Percentiles rank a stretch among this genome's conserved stretches.
phyloP scores from a whole-genome alignment of 1,140 invertebrate species.

The Eufriesea mexicana region DNA sequence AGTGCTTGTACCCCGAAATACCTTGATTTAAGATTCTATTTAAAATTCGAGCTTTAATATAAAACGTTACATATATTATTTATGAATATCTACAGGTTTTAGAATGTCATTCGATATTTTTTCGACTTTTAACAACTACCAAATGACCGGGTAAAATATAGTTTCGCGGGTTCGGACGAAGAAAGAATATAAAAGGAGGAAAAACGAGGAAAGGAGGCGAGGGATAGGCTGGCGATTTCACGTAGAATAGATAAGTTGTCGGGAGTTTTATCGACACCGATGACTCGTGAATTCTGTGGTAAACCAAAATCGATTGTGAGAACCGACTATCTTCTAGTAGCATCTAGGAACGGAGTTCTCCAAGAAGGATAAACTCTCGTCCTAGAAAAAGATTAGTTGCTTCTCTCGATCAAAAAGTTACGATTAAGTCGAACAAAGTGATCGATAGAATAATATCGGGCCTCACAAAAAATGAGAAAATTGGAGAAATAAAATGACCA shows the following conservation, averaged over 20 bases:
- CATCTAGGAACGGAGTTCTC: not conserved
- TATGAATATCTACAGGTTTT: too few species aligned
- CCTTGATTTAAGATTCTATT: too few species aligned
- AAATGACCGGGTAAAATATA: too few species aligned
- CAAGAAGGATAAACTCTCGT: not conserved
- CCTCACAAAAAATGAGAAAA: not conserved
- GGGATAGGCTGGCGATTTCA: not conserved
- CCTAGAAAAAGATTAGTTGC: not conserved
- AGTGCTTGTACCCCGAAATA: too few species aligned
- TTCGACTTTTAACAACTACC: too few species aligned
- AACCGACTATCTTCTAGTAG: slow-evolving; percentile 14
- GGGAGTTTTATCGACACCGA: slow-evolving; percentile 39
- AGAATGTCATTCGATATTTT: too few species aligned
- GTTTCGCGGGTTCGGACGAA: too few species aligned
- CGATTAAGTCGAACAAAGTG: not conserved
- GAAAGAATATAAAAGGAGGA: not conserved
- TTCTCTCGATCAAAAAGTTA: not conserved
- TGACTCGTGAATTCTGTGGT: slow-evolving; percentile 40
- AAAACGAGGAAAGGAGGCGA: not conserved
- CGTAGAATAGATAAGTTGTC: slow-evolving; percentile 43
- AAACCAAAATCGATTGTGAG: slow-evolving; percentile 32
- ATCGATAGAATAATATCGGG: not conserved
- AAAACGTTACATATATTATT: too few species aligned
- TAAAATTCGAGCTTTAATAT: too few species aligned
- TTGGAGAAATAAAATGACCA: too few species aligned